These are phyloP conservation scores for Danaus plexippus DNA, from an alignment of 1,140 invertebrate species.

Conservation along the genomic window DNA sequence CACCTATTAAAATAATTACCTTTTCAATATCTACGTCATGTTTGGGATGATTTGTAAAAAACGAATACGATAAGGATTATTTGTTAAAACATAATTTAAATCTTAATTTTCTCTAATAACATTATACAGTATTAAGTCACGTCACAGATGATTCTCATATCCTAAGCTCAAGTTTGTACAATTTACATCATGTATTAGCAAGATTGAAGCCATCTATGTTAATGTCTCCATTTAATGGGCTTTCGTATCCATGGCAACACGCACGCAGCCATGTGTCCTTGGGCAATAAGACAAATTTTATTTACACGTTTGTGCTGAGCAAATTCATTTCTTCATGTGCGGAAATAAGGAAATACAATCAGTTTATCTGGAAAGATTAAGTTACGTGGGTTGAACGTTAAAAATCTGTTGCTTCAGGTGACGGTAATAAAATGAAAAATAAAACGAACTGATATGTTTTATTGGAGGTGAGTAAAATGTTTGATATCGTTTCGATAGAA, in stretches of 20 bases:
- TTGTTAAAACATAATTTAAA: too few species aligned
- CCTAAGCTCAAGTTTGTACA: neutral
- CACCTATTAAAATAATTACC: too few species aligned
- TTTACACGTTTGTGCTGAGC: neutral
- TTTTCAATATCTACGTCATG: too few species aligned
- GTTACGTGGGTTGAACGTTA: constrained; percentile 2
- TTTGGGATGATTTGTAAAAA: too few species aligned
- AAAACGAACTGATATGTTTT: too few species aligned
- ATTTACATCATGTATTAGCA: constrained; percentile 17
- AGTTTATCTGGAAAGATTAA: constrained; percentile 1
- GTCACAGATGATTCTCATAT: too few species aligned
- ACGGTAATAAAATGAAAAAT: constrained; percentile 1
- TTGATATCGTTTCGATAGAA: too few species aligned
- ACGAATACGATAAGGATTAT: too few species aligned
- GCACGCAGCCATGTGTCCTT: constrained; percentile 8
- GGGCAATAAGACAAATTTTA: constrained; percentile 8
- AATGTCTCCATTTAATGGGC: constrained; percentile 17
- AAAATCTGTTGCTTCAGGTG: constrained; percentile 8
- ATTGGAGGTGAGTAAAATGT: too few species aligned
- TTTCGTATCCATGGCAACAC: constrained; percentile 13
- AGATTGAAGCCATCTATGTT: constrained; percentile 16
- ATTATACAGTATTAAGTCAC: too few species aligned
- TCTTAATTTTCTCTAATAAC: too few species aligned
- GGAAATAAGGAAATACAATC: neutral
- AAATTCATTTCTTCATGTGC: neutral